These are phyloP conservation scores for Tryphoninae sp. DNA, from an alignment of 2,888 invertebrate species.

Conservation along the genomic window DNA sequence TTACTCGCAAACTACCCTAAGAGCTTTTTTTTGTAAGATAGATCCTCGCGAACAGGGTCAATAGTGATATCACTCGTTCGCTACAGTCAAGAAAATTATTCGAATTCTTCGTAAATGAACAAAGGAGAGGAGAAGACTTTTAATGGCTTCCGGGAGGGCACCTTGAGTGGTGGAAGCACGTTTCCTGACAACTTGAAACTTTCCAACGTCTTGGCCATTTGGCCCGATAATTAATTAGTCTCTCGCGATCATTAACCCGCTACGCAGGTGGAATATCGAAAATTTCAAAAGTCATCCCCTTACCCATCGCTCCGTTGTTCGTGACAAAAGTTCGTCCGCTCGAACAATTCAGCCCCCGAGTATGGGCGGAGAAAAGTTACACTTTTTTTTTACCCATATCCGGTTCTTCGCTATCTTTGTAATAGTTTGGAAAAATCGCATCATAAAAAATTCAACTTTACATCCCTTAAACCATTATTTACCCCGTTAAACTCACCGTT, in stretches of 20 bases:
- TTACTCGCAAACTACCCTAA: not conserved
- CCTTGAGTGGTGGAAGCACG: not conserved
- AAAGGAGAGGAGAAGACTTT: not conserved
- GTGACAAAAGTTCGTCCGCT: not conserved
- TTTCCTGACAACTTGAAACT: constrained; percentile 17
- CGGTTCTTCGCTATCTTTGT: too few species aligned
- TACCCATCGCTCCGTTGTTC: constrained; percentile 63
- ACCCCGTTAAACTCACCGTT: too few species aligned
- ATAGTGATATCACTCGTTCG: not conserved
- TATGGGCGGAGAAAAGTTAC: too few species aligned
- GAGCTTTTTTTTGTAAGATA: not conserved
- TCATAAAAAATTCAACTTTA: too few species aligned
- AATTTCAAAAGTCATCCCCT: constrained; percentile 68
- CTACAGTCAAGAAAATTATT: constrained; percentile 1
- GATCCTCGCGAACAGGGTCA: not conserved
- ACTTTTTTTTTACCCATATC: too few species aligned
- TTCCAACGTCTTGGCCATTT: constrained; percentile 51
- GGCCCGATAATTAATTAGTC: constrained; percentile 70
- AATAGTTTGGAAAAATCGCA: too few species aligned
- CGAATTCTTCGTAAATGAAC: constrained; percentile 5
- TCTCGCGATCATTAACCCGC: constrained; percentile 68
- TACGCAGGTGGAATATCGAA: constrained; percentile 70
- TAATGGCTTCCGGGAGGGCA: not conserved
- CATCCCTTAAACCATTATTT: too few species aligned
- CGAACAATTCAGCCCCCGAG: not conserved